Evolutionary conservation across 2,797 vertebrate genomes (phyloP), one percentile per base, ranked within the genome.

Genomic region (Sebastes melanostomus): DNA sequence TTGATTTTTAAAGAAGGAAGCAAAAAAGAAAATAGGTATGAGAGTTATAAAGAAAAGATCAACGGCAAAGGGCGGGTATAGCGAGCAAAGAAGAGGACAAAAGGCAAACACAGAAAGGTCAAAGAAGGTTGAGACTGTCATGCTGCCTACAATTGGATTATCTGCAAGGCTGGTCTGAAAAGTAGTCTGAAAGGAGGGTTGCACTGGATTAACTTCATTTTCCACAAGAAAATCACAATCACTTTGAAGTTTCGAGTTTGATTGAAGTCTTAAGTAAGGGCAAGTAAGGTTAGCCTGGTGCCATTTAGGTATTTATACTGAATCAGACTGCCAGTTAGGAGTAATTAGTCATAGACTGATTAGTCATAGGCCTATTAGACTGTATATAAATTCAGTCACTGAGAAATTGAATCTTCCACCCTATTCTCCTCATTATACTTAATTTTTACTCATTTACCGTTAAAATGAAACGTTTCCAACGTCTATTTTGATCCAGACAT

Each of bases 271-370:
- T 24, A 83, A 66, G 18, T 24, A 6, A 54, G 66, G 61, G 68
- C 55, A 72, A 30, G 32, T 69, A n/a, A 80, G 75, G 70, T 70
- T 10, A 78, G 59, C 50, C 12, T 50, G 29, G 3, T 62, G 50
- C 25, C 9, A 4, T 29, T 83, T 42, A 75, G 69, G 77, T 76
- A 46, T 80, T 83, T 76, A 8, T 24, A n/a, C 27, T 36, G 68
- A 89, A 58, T 66, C 27, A 50, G 61, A 30, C 78, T 74, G 76
- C 86, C 77, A 83, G 73, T 75, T 75, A 67, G 25, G 58, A 66
- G 77, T 87, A 89, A 90, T 91, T 86, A 91, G 81, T 85, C 69
- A 83, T 30, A 82, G 72, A 30, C 74, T 70, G 82, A 89, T 91
- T 88, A 87, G 77, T 86, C 81, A 70, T 6, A 86, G 77, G 38